Evolutionary conservation across 2,113 vertebrate species (phyloP).

Genomic region (Apteryx mantelli): DNA sequence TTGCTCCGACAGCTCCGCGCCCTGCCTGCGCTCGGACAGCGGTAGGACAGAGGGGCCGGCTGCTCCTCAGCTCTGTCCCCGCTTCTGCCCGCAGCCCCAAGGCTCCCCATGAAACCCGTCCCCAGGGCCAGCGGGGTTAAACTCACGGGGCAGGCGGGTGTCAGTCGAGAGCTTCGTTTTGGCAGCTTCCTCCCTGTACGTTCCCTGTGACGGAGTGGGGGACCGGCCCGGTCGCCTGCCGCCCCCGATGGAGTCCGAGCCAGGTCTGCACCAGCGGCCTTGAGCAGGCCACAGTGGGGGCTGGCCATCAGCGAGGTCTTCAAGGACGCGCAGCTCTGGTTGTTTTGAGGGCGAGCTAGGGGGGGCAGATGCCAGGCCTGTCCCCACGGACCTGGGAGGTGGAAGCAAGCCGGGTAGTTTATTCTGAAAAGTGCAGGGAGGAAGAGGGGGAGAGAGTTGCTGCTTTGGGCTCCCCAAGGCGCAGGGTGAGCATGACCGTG

Average conservation of each 20-base stretch:
- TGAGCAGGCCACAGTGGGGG: neutral
- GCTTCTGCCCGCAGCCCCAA: too few species aligned
- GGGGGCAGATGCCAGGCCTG: neutral
- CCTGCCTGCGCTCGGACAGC: too few species aligned
- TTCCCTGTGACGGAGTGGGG: neutral
- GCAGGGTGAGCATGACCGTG: neutral
- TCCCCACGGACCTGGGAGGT: neutral
- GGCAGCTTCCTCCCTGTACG: neutral
- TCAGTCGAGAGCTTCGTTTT: neutral
- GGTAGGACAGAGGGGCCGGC: too few species aligned
- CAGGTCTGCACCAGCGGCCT: rapidly evolving
- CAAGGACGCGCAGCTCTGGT: neutral
- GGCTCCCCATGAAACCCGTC: too few species aligned
- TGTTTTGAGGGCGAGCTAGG: neutral
- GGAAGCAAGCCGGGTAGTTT: neutral
- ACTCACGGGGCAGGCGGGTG: neutral
- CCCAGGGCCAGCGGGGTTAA: neutral
- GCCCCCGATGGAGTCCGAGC: neutral
- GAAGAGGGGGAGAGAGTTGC: neutral
- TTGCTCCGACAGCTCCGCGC: neutral
- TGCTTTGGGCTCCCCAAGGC: neutral
- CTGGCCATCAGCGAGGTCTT: neutral
- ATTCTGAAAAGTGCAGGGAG: rapidly evolving
- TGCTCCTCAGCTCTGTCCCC: too few species aligned
- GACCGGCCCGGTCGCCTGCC: neutral